Evolutionary conservation across 2,113 vertebrate species (phyloP), one percentile per base, ranked within the genome.

Genomic region (Ciconia maguari): DNA sequence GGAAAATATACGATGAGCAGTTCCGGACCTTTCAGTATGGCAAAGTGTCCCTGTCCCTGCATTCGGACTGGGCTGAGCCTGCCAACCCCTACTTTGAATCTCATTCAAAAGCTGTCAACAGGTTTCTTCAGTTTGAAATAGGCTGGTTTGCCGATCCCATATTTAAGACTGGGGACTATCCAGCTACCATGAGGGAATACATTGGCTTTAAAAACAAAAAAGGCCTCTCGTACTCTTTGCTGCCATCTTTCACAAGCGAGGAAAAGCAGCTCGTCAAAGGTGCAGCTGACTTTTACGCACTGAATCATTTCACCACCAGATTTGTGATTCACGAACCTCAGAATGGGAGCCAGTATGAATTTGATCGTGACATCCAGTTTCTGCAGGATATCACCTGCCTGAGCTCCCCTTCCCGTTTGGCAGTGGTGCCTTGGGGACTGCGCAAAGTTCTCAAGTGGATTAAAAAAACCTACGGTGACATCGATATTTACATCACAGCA

Each of bases 241-340:
- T 99, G 93, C 99, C 99, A 0, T 97, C 46, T 90, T 99, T 99
- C 96, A 99, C 98, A 3, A 94, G 92, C 0, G 69, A 95, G 21
- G 99, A 99, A 88, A 98, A 93, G 68, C 71, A 96, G 66, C 98
- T 99, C 13, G 44, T 99, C 15, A 98, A 88, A 94, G 99, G 99
- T 8, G 94, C 99, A 1, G 97, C 99, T 65, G 98, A 99, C 96
- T 99, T 99, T 62, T 99, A 98, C 0, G 99, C 99, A 0, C 94
- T 99, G 42, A 99, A 99, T 94, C 99, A 99, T 97, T 99, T 99
- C 89, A 99, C 99, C 49, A 99, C 99, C 3, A 98, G 98, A 52
- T 98, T 99, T 64, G 98, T 99, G 81, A 96, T 98, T 71, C 98
- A 98, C 0, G 96, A 96, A n/a, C 75, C 54, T 57, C 89, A 94